Evolutionary conservation across 37 sponge, comb jelly and placozoan genomes (phyloP).

Genomic region (Ianthella basta): DNA sequence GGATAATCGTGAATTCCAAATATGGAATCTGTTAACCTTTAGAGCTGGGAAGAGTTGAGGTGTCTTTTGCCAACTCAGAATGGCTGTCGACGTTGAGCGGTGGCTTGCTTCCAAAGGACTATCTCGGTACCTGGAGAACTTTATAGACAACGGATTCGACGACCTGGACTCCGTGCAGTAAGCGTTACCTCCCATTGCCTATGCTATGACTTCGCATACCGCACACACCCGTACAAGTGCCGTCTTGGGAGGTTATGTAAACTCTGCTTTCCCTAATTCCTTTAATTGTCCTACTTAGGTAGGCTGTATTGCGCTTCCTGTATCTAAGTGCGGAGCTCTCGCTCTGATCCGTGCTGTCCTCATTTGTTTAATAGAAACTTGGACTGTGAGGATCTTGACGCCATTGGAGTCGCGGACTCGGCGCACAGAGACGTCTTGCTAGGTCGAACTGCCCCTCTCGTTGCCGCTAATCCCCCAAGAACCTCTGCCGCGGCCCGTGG

Average conservation of each 20-base stretch:
- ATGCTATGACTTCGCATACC: neutral
- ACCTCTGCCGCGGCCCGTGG: neutral
- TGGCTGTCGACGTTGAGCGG: conserved; percentile 43
- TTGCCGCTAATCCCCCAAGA: neutral
- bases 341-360: neutral
- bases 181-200: neutral
- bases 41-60: too few species aligned
- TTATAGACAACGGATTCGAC: conserved; percentile 58
- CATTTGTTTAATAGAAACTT: conserved; percentile 15
- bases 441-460: neutral
- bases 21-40: too few species aligned
- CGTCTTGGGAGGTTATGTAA: neutral
- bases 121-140: conserved; percentile 39
- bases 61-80: neutral
- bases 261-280: neutral
- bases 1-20: too few species aligned
- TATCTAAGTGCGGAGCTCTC: neutral
- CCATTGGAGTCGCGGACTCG: conserved; percentile 44
- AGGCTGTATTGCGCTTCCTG: neutral
- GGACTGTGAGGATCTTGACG: conserved; percentile 46
- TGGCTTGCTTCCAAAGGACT: conserved; percentile 49
- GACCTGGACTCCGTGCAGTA: conserved; percentile 35
- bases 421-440: conserved; percentile 41
- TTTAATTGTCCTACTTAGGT: neutral
- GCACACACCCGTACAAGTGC: neutral